Percentiles rank a stretch among this genome's conserved stretches.
These are phyloP conservation scores for Muntiacus reevesi DNA, from an alignment of 2,113 vertebrate genomes.

Conservation along the genomic window DNA sequence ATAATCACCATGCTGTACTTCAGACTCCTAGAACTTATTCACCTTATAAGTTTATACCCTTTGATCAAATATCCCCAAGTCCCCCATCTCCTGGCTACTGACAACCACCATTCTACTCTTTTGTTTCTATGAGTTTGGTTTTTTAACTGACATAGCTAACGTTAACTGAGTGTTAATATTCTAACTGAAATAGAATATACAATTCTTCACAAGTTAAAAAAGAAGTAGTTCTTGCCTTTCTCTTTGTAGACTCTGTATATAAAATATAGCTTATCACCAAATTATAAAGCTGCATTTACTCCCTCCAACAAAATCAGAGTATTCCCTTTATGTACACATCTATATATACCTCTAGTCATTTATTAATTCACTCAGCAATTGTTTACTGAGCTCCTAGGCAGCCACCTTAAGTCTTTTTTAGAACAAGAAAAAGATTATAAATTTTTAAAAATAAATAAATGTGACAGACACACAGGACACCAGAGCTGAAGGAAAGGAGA, in stretches of 20 bases:
- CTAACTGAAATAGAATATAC: neutral
- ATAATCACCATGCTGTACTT: neutral
- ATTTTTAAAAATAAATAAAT: neutral
- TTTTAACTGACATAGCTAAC: constrained; percentile 7
- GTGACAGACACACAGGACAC: neutral
- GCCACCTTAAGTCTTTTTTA: neutral
- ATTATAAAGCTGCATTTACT: constrained; percentile 36
- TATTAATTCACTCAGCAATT: constrained; percentile 43
- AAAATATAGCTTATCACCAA: constrained; percentile 34
- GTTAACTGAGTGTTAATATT: constrained; percentile 16
- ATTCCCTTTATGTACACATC: neutral
- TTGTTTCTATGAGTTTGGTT: neutral
- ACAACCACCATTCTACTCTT: neutral
- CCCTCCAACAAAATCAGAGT: neutral
- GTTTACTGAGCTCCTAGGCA: constrained; percentile 6
- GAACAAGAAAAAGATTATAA: constrained; percentile 19
- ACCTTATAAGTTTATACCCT: neutral
- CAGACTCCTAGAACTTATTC: neutral
- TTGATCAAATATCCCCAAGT: neutral
- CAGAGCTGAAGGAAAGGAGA: neutral
- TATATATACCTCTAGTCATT: neutral
- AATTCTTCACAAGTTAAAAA: constrained; percentile 35
- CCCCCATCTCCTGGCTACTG: neutral
- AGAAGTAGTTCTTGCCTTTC: neutral
- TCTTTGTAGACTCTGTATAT: neutral